Evolutionary conservation across 1,140 invertebrate genomes (phyloP).

Genomic region (Telenomus remus): DNA sequence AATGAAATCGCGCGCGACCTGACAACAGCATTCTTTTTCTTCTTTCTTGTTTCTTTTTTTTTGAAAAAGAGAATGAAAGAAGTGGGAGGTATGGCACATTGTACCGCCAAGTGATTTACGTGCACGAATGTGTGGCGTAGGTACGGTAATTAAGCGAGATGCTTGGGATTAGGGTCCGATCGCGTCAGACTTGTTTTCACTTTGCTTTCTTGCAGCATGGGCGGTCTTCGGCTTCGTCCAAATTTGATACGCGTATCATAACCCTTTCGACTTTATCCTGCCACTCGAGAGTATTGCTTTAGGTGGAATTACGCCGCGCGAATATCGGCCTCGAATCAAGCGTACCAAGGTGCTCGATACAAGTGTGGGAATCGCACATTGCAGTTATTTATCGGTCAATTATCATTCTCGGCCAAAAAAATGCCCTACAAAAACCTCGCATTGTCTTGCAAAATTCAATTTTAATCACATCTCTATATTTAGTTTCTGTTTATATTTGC

Average conservation of each 20-base stretch:
- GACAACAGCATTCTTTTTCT: too few relatives aligned
- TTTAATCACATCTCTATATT: too few relatives aligned
- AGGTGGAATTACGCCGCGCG: constrained; percentile 31
- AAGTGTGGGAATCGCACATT: constrained; percentile 8
- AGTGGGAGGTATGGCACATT: constrained; percentile 59
- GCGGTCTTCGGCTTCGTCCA: constrained; percentile 69
- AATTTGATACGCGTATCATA: constrained; percentile 73
- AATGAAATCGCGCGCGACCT: constrained; percentile 51
- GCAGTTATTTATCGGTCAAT: not conserved
- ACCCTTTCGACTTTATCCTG: constrained; percentile 64
- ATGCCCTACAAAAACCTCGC: too few relatives aligned
- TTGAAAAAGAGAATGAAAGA: too few relatives aligned
- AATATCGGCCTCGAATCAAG: constrained; percentile 24
- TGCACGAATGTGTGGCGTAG: constrained; percentile 68
- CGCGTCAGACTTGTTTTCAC: constrained; percentile 65
- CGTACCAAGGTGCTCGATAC: constrained; percentile 32
- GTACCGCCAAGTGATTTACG: constrained; percentile 69
- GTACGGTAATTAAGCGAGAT: constrained; percentile 70
- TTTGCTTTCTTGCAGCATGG: constrained; percentile 66
- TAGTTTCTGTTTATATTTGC: too few relatives aligned
- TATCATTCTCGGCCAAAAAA: too few relatives aligned
- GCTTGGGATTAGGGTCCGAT: constrained; percentile 62
- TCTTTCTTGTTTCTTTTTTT: too few relatives aligned
- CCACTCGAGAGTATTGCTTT: constrained; percentile 45
- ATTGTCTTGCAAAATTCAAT: too few relatives aligned